Evolutionary conservation across 1,140 invertebrate genomes (phyloP).

Genomic region (Trypoxylus dichotomus): DNA sequence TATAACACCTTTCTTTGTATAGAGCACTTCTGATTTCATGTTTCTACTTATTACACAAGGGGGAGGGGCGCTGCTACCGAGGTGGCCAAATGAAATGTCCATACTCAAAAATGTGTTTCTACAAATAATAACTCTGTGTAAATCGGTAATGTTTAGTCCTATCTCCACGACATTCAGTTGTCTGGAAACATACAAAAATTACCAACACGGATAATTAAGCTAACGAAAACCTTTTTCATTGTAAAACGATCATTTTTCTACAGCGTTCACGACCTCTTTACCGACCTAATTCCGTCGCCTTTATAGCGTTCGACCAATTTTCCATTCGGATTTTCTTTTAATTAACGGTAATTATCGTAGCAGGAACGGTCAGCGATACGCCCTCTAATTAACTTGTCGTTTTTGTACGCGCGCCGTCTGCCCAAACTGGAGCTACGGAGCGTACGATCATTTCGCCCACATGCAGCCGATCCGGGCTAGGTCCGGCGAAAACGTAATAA

Average conservation of each 20-base stretch:
- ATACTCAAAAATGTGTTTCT: too few species aligned
- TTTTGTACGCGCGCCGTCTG: neutral
- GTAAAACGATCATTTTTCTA: neutral
- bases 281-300: neutral
- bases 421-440: neutral
- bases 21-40: too few species aligned
- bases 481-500: neutral
- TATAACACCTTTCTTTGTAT: too few species aligned
- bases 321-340: conserved; percentile 16
- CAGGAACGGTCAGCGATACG: neutral
- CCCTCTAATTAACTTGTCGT: conserved; percentile 18
- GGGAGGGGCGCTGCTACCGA: too few species aligned
- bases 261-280: neutral
- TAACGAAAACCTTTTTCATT: neutral
- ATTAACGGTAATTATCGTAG: conserved; percentile 5
- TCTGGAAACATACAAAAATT: too few species aligned
- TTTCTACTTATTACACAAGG: too few species aligned
- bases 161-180: too few species aligned
- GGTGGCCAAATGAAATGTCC: too few species aligned
- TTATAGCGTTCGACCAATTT: neutral
- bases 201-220: too few species aligned
- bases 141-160: too few species aligned
- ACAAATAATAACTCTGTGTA: too few species aligned
- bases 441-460: neutral
- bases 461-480: neutral